phyloP scores from a whole-genome alignment of 1,140 invertebrate species.

The Tetragnatha versicolor region DNA sequence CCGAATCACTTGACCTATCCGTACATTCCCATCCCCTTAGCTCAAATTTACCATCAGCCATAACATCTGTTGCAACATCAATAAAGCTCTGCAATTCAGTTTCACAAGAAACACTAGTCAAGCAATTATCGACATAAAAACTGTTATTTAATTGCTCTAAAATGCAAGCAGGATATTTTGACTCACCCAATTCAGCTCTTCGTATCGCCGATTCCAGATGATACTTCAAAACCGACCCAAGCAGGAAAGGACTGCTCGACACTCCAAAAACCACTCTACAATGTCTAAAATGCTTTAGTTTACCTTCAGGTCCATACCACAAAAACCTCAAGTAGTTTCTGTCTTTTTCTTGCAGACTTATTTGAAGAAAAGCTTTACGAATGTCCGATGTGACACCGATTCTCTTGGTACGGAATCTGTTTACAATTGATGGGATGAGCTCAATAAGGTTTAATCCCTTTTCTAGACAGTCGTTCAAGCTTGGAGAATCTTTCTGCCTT shows the following conservation, averaged over 20 bases:
- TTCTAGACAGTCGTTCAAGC: conserved; percentile 22
- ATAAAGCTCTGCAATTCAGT: conserved; percentile 21
- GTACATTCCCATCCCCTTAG: conserved; percentile 32
- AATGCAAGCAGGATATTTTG: conserved; percentile 25
- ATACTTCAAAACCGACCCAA: too few relatives aligned
- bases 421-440: conserved; percentile 59
- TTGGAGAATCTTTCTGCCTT: neutral
- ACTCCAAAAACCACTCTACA: too few relatives aligned
- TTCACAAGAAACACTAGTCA: conserved; percentile 7
- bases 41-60: conserved; percentile 17
- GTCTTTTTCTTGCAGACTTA: conserved; percentile 13
- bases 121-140: too few relatives aligned
- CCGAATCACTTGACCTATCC: neutral
- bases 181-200: too few relatives aligned
- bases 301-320: neutral
- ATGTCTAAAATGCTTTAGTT: conserved; percentile 3
- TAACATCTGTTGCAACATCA: conserved; percentile 23
- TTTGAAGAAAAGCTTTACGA: conserved; percentile 50
- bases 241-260: too few relatives aligned
- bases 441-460: conserved; percentile 17
- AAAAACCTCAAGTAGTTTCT: conserved; percentile 21
- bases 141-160: conserved; percentile 14
- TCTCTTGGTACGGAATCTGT: conserved; percentile 15
- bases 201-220: too few relatives aligned
- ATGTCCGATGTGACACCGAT: conserved; percentile 48